Evolutionary conservation across 2,797 vertebrate genomes (phyloP).

Genomic region (Enteromius viviparus): DNA sequence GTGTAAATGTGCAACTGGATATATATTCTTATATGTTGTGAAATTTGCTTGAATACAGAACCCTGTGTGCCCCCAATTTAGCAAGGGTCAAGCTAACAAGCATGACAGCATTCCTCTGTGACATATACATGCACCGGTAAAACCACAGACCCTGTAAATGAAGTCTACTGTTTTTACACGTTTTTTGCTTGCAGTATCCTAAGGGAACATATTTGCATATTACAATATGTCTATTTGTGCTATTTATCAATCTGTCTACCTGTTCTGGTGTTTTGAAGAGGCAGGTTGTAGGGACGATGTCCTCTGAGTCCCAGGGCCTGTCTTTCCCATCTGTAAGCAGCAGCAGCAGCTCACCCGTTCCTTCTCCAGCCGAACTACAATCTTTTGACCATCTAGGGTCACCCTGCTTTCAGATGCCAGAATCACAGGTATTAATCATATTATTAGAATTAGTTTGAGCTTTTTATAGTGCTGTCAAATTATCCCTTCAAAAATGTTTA

Average conservation of each 20-base stretch:
- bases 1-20: neutral
- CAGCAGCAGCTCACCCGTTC: slow-evolving; percentile 47
- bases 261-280: slow-evolving; percentile 38
- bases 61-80: neutral
- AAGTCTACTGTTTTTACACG: neutral
- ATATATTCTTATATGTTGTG: neutral
- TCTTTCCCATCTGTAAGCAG: slow-evolving; percentile 55
- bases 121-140: neutral
- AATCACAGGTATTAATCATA: slow-evolving; percentile 66
- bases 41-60: neutral
- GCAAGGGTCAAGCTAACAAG: neutral
- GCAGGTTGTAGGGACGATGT: slow-evolving; percentile 41
- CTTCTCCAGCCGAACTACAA: slow-evolving; percentile 51
- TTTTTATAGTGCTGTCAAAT: neutral
- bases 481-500: too few relatives aligned
- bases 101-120: neutral
- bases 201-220: neutral
- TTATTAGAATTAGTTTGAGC: neutral
- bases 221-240: neutral
- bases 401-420: slow-evolving; percentile 66
- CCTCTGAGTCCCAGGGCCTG: slow-evolving; percentile 53
- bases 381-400: slow-evolving; percentile 60
- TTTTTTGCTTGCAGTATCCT: neutral
- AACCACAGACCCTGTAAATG: neutral
- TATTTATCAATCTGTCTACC: neutral